A percentile compares a stretch with the other conserved stretches of the same genome.
phyloP scores from a whole-genome alignment of 1,140 invertebrate genomes.

The Zeugodacus cucurbitae region DNA sequence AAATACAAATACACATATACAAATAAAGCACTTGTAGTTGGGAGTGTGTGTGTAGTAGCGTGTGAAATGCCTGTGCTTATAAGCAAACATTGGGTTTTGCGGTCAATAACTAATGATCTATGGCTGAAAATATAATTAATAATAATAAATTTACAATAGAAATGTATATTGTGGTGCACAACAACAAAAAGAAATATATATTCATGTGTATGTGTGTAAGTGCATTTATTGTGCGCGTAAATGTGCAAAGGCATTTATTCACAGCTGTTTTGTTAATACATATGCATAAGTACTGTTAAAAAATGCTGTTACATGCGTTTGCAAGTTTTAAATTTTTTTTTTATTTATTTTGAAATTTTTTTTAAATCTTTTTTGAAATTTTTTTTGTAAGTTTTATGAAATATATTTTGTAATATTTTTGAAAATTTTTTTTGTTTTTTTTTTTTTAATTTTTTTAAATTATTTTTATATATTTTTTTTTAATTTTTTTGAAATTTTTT shows the following conservation, averaged over 20 bases:
- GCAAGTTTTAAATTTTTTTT: no score
- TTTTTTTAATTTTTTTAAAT: no score
- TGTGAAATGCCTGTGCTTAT: background rate
- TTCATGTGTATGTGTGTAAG: background rate
- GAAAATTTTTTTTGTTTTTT: no score
- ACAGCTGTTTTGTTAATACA: background rate
- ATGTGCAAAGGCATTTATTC: background rate
- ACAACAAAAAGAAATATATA: background rate
- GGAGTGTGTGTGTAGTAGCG: background rate
- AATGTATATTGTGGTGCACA: background rate
- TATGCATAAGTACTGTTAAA: background rate
- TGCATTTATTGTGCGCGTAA: background rate
- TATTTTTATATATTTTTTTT: no score
- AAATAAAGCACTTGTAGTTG: background rate
- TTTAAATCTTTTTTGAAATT: no score
- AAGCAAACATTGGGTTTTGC: background rate
- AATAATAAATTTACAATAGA: background rate
- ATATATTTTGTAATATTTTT: no score
- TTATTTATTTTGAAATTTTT: no score
- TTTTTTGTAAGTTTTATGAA: no score
- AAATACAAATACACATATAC: background rate
- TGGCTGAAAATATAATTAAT: background rate
- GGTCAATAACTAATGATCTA: conserved; percentile 31
- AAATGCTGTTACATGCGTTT: background rate
- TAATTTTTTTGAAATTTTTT: no score